Conservation (phyloP, 2,797 vertebrate species). For the Myotis planiceps region DNA sequence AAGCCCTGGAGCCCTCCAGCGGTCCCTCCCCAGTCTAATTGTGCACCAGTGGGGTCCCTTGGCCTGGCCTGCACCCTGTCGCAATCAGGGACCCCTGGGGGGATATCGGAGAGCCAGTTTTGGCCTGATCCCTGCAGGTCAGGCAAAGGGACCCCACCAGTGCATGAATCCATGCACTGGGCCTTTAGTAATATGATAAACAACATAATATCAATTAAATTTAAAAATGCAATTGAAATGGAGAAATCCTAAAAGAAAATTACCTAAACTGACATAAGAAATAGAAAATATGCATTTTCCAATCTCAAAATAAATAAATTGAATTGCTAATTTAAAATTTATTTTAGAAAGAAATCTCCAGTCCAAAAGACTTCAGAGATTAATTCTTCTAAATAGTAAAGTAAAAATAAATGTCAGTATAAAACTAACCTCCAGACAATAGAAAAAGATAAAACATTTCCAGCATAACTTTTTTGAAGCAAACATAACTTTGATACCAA, state of each 20-base stretch:
- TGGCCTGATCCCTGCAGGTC: too few relatives aligned
- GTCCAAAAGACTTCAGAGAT: background rate
- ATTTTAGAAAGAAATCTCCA: background rate
- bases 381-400: background rate
- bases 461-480: background rate
- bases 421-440: background rate
- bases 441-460: background rate
- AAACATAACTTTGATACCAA: background rate
- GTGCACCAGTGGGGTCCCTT: too few relatives aligned
- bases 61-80: too few relatives aligned
- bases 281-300: background rate
- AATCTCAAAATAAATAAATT: background rate
- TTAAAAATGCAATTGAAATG: background rate
- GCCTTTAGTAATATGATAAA: background rate
- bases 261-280: background rate
- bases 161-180: too few relatives aligned
- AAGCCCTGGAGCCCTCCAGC: too few relatives aligned
- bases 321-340: background rate
- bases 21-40: too few relatives aligned
- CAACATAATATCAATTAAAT: background rate
- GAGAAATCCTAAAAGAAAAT: background rate
- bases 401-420: background rate
- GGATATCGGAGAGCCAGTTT: too few relatives aligned
- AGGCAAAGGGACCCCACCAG: too few relatives aligned
- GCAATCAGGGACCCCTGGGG: too few relatives aligned